Base-by-base conservation (phyloP, 1,140 invertebrate genomes). In the Dendrolimus punctatus region DNA sequence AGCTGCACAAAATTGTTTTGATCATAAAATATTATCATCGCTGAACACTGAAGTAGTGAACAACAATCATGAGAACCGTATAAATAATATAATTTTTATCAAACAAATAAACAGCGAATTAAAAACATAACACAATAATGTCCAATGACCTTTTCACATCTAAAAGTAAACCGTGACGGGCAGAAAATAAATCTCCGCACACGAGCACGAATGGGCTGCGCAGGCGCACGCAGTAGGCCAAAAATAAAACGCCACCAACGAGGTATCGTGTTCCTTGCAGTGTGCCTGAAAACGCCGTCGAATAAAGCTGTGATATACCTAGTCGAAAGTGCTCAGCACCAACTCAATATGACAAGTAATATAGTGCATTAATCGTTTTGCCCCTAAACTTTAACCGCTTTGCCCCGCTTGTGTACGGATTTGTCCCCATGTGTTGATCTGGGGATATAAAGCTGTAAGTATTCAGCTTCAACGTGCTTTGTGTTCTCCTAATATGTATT, bases 61-160 rank as follows among this genome's bases (percentile, higher is more conserved):
- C 23, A 23, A n/a, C n/a, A 23, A 23, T 23, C 1, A 23, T 23
- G 23, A 23, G 1, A 23, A 23, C 3, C 23, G 23, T 23, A 23
- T 3, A 23, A 23, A 23, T 23, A 23, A 23, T 23, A 23, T 45
- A 39, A 8, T 9, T 39, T 51, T 38, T 39, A 48, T 49, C 39
- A 36, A 53, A 40, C 51, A 23, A 39, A 36, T n/a, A 36, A 51
- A 46, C n/a, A n/a, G n/a, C n/a, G n/a, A n/a, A n/a, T n/a, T n/a
- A n/a, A n/a, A n/a, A n/a, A n/a, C n/a, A n/a, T n/a, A n/a, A n/a
- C 49, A 47, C 64, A 57, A 66, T 51, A 38, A 57, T 85, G 81
- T 82, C 76, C 79, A 82, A 82, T 75, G 81, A 85, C 79, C 81
- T 85, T 85, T 85, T 66, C 52, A 49, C 68, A 63, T 78, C 80